Conservation (phyloP, 2,888 invertebrate species). For the Diplazon laetatorius region DNA sequence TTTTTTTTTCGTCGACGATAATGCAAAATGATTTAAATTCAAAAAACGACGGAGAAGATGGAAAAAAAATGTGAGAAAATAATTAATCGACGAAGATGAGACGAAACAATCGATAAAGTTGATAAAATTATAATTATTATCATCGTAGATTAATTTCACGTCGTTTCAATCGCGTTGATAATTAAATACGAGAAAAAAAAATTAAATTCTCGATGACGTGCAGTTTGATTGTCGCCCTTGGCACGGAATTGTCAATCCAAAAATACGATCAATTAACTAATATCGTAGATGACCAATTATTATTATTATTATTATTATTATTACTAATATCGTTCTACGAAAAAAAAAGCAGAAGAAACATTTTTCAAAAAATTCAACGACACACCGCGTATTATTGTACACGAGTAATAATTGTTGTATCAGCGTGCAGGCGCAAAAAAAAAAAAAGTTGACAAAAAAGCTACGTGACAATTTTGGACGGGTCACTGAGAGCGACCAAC, state of each 20-base stretch:
- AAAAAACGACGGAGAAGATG: neutral
- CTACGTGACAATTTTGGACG: constrained; percentile 56
- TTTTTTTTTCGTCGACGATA: constrained; percentile 26
- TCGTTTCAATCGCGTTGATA: constrained; percentile 29
- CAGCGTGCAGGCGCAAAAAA: too few relatives aligned
- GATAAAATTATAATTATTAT: too few relatives aligned
- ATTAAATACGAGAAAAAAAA: constrained; percentile 39
- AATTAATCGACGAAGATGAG: neutral
- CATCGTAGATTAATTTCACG: neutral
- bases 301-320: constrained; percentile 51
- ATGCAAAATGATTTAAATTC: neutral
- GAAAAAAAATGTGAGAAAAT: constrained; percentile 5
- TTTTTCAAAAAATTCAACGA: constrained; percentile 20
- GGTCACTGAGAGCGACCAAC: constrained; percentile 49
- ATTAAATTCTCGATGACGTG: constrained; percentile 51
- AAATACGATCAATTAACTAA: constrained; percentile 45
- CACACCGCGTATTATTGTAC: constrained; percentile 21
- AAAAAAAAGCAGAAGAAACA: constrained; percentile 3
- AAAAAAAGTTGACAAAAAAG: constrained; percentile 33
- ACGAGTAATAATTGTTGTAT: constrained; percentile 42
- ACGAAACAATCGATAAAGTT: neutral
- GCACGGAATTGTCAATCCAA: constrained; percentile 57
- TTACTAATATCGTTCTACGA: too few relatives aligned
- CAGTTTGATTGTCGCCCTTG: constrained; percentile 37
- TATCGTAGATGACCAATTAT: constrained; percentile 59